Conservation (phyloP, 2,797 vertebrate species). For the Danio choprae region DNA sequence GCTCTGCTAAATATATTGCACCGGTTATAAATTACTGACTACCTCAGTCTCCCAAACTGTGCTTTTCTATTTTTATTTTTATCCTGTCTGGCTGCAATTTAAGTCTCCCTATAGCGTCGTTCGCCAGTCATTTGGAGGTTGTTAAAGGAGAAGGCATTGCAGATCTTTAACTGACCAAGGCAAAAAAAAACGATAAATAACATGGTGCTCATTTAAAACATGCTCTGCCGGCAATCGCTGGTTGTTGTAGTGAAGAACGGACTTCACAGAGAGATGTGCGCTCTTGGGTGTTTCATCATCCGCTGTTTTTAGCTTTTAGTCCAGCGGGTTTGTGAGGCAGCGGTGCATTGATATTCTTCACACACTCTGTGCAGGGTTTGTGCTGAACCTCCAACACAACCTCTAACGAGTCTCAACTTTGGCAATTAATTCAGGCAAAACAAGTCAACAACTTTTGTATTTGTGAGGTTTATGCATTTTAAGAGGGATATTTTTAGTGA, state of each 20-base stretch:
- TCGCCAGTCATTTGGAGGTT: conserved; percentile 34
- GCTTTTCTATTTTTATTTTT: conserved; percentile 47
- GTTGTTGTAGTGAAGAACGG: conserved; percentile 7
- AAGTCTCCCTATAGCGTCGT: conserved; percentile 5
- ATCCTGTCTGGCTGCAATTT: conserved; percentile 31
- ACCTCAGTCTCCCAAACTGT: conserved; percentile 28
- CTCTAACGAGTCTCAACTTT: not conserved
- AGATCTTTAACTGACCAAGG: conserved; percentile 30
- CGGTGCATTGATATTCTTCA: not conserved
- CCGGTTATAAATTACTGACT: conserved; percentile 27
- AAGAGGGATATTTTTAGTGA: not conserved
- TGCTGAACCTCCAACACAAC: conserved; percentile 6
- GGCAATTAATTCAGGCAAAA: not conserved
- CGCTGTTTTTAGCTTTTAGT: conserved; percentile 10
- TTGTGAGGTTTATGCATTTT: not conserved
- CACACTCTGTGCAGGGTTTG: not conserved
- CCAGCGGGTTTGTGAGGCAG: not conserved
- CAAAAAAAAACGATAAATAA: conserved; percentile 32
- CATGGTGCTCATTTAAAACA: conserved; percentile 42
- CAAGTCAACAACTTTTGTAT: not conserved
- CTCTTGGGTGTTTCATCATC: conserved; percentile 26
- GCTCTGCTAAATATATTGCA: conserved; percentile 28
- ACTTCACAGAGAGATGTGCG: not conserved
- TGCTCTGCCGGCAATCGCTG: not conserved
- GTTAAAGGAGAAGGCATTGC: conserved; percentile 31